Evolutionary conservation across 2,797 vertebrate species (phyloP), one percentile per base, ranked within the genome.

Genomic region (Esox masquinongy): DNA sequence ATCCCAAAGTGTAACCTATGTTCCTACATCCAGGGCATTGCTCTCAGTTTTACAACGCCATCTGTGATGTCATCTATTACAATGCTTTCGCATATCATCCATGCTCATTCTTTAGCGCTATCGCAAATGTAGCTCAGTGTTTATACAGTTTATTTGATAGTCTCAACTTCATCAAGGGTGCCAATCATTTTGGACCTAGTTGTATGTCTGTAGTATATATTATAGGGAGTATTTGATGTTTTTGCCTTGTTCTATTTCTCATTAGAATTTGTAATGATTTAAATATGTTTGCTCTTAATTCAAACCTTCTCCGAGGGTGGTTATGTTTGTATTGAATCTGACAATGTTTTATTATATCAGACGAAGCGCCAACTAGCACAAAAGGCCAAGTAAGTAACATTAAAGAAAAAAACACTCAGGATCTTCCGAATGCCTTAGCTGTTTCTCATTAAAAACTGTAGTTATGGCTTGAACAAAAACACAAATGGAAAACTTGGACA

Each of bases 401-500:
- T 7, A 59, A 36, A 68, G 9, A 31, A 76, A 15, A 22, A 61
- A 50, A 19, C 53, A 68, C 26, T 49, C 34, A 72, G 39, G 67
- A 43, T 19, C 3, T 19, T 51, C 26, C 73, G 51, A 22, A 34
- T 31, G 34, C 39, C 15, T 17, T 49, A 17, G 22, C 66, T 71
- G 77, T 47, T 78, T 70, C 68, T 74, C 59, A 79, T 78, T 79
- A 76, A 74, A 50, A 66, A n/a, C 47, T 73, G 47, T 59, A 31
- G 73, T 70, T 47, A 50, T 56, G 50, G 64, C 36, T 49, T 66
- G 49, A 31, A 68, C 49, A n/a, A 19, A 68, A 77, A 47, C 39
- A 77, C 73, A 72, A 64, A 36, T 26, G 64, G n/a, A 77, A 36
- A 61, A 69, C 26, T 76, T 17, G 51, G 22, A 11, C 17, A 15